Conservation (phyloP, 2,888 invertebrate genomes). For the Lysandra coridon region DNA sequence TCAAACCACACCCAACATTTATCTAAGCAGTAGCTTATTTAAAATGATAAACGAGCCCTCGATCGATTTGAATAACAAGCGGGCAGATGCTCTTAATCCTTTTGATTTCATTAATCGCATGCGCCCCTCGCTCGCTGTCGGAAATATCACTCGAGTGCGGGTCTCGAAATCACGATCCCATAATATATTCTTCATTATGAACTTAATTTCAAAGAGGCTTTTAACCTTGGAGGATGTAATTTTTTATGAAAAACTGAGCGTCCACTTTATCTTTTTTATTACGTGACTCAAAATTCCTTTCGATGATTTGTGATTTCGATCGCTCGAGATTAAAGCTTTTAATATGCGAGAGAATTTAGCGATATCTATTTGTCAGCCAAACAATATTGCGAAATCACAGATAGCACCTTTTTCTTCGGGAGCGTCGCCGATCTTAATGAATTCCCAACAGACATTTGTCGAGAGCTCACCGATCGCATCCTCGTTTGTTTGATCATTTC, state of each 20-base stretch:
- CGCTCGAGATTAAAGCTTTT: constrained; percentile 40
- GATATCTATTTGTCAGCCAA: constrained; percentile 51
- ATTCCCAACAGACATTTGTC: constrained; percentile 64
- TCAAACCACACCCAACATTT: constrained; percentile 75
- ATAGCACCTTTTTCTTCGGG: constrained; percentile 46
- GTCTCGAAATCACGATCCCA: constrained; percentile 62
- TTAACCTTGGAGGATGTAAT: constrained; percentile 43
- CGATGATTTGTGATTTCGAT: constrained; percentile 54
- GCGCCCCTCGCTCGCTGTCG: constrained; percentile 76
- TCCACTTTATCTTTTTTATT: constrained; percentile 44
- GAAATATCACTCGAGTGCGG: constrained; percentile 77
- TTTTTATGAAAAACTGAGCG: constrained; percentile 41
- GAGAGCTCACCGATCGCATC: constrained; percentile 64
- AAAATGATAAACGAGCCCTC: constrained; percentile 79
- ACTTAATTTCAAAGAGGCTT: constrained; percentile 50
- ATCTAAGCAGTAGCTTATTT: constrained; percentile 79
- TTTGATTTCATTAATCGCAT: constrained; percentile 80
- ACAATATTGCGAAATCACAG: constrained; percentile 56
- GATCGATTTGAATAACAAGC: constrained; percentile 80
- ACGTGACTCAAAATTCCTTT: constrained; percentile 57
- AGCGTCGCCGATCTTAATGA: constrained; percentile 55
- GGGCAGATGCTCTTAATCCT: constrained; percentile 81
- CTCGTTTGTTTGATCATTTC: constrained; percentile 72
- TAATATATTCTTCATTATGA: constrained; percentile 64
- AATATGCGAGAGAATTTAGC: constrained; percentile 44